A percentile compares a stretch with the other conserved stretches of the same genome.
phyloP scores from a whole-genome alignment of 2,888 invertebrate genomes.

The Gonocerus acuteangulatus region DNA sequence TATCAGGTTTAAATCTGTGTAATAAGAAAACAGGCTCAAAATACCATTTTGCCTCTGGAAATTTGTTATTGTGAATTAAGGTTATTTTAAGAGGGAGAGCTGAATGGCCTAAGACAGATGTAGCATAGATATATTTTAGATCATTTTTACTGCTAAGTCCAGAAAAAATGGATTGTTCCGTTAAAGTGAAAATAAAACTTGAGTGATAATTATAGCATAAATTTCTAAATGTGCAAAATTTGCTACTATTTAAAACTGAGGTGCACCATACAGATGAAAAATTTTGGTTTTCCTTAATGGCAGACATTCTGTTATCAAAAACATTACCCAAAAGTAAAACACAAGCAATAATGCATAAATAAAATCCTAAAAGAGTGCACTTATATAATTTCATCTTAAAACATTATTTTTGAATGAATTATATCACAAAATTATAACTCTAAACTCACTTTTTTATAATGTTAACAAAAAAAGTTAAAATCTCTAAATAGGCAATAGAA shows the following conservation, averaged over 20 bases:
- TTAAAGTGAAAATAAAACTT: conserved; percentile 43
- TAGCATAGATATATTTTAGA: conserved; percentile 41
- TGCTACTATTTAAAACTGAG: conserved; percentile 14
- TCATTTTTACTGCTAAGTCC: conserved; percentile 40
- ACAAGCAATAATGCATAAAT: no score
- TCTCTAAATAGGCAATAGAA: no score
- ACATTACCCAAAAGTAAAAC: no score
- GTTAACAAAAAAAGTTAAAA: no score
- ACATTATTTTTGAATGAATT: no score
- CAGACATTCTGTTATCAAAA: no score
- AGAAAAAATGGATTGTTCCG: conserved; percentile 40
- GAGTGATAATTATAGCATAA: conserved; percentile 42
- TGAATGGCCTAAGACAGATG: conserved; percentile 44
- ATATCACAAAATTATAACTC: no score
- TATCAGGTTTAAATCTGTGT: conserved; percentile 47
- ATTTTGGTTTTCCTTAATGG: no score
- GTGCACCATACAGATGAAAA: conserved; percentile 37
- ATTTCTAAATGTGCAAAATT: conserved; percentile 44
- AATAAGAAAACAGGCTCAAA: conserved; percentile 40
- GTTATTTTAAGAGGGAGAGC: conserved; percentile 41
- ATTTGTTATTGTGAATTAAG: conserved; percentile 28
- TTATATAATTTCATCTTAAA: no score
- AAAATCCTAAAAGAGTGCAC: no score
- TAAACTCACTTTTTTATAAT: no score
- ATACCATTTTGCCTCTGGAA: not conserved